These are phyloP conservation scores for Lepidotrigona ventralis DNA, from an alignment of 1,140 invertebrate species.

Conservation along the genomic window DNA sequence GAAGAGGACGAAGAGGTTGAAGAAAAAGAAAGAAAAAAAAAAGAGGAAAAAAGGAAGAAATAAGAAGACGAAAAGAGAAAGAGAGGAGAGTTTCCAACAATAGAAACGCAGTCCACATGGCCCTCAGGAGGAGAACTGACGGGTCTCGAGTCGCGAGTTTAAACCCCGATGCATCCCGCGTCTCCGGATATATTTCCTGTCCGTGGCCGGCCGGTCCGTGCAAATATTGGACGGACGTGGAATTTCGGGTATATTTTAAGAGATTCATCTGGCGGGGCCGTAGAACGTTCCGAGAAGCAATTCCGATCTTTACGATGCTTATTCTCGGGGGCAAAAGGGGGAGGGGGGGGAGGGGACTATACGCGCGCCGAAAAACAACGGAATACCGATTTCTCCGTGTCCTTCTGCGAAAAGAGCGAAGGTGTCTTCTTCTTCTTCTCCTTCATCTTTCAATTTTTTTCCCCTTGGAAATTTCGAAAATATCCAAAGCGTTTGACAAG, in stretches of 20 bases:
- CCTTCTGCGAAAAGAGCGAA: neutral
- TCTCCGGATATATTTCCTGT: conserved; percentile 50
- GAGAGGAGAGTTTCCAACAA: conserved; percentile 27
- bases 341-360: no score
- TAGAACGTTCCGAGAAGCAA: conserved; percentile 72
- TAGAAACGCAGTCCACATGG: conserved; percentile 58
- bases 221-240: conserved; percentile 66
- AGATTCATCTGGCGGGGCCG: conserved; percentile 63
- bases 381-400: neutral
- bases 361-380: conserved; percentile 57
- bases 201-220: conserved; percentile 46
- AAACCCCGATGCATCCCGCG: conserved; percentile 36
- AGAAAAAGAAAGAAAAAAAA: no score
- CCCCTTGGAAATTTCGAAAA: no score
- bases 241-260: conserved; percentile 73
- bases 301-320: conserved; percentile 76
- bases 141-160: conserved; percentile 8
- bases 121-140: conserved; percentile 16
- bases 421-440: neutral
- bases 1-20: no score
- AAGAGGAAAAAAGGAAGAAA: no score
- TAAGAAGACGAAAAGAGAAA: no score
- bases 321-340: conserved; percentile 66
- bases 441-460: neutral
- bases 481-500: no score